phyloP scores from a whole-genome alignment of 64 coral and sea anemone species.

The Porites australiensis region DNA sequence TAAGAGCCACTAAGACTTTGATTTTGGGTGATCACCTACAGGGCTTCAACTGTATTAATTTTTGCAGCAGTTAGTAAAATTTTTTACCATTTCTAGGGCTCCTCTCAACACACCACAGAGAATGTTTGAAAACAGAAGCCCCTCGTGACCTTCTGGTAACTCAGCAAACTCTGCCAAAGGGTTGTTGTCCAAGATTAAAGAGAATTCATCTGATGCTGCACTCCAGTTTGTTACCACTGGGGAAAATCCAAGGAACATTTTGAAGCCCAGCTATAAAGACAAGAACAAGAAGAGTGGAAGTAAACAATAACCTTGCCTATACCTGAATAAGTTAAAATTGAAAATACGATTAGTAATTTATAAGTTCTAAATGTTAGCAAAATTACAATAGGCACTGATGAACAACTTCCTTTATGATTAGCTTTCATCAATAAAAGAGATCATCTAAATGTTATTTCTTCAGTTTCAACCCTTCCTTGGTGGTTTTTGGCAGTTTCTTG shows the following conservation, averaged over 20 bases:
- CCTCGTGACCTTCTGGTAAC: constrained; percentile 87
- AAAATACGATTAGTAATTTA: too few species aligned
- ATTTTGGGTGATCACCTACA: neutral
- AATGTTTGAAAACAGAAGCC: constrained; percentile 93
- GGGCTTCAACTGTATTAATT: too few species aligned
- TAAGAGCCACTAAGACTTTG: neutral
- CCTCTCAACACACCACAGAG: constrained; percentile 95
- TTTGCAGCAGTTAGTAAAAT: too few species aligned
- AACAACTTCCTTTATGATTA: too few species aligned
- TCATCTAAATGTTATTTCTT: too few species aligned
- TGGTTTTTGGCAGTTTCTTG: too few species aligned
- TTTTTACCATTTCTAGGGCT: constrained; percentile 94
- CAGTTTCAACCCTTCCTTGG: too few species aligned
- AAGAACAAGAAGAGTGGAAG: neutral
- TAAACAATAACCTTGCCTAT: too few species aligned
- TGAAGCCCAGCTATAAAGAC: constrained; percentile 83
- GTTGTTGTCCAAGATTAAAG: constrained; percentile 95
- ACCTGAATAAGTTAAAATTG: too few species aligned
- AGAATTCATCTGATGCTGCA: constrained; percentile 94
- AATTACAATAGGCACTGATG: too few species aligned
- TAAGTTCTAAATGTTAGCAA: too few species aligned
- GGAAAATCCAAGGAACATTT: constrained; percentile 97
- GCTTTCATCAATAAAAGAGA: too few species aligned
- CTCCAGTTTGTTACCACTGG: constrained; percentile 97
- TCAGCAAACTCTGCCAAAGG: constrained; percentile 97